Conservation (phyloP, 2,113 vertebrate species). For the Corapipo altera region DNA sequence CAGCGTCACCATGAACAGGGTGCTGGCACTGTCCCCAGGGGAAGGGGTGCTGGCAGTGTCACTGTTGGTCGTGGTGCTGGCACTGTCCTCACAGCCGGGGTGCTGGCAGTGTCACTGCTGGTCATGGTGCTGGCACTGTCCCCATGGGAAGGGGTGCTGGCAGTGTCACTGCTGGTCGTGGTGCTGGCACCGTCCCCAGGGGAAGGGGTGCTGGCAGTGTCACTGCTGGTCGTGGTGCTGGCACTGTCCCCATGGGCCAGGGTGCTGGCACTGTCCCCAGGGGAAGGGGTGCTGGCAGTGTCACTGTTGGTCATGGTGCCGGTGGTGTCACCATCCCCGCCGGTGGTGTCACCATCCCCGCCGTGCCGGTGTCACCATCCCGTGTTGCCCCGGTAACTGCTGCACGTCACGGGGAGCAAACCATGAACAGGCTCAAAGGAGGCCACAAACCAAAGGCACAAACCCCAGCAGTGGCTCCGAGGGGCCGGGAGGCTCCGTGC, state of each 20-base stretch:
- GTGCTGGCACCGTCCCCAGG: background rate
- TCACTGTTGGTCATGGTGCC: background rate
- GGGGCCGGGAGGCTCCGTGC: background rate
- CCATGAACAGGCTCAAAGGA: background rate
- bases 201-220: background rate
- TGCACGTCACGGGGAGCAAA: background rate
- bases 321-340: background rate
- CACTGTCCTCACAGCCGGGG: background rate
- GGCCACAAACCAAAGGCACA: background rate
- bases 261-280: background rate
- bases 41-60: background rate
- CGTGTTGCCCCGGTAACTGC: constrained; percentile 38
- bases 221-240: too few species aligned
- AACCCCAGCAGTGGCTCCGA: background rate
- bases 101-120: background rate
- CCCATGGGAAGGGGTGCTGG: background rate
- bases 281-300: background rate
- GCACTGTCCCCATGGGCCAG: too few species aligned
- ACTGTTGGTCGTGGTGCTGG: too few species aligned
- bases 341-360: background rate
- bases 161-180: background rate
- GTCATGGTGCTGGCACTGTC: background rate
- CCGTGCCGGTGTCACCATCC: background rate
- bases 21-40: too few species aligned
- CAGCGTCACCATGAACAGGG: too few species aligned